Conservation (phyloP, 2,113 vertebrate species). For the Sinosuthora webbiana region DNA sequence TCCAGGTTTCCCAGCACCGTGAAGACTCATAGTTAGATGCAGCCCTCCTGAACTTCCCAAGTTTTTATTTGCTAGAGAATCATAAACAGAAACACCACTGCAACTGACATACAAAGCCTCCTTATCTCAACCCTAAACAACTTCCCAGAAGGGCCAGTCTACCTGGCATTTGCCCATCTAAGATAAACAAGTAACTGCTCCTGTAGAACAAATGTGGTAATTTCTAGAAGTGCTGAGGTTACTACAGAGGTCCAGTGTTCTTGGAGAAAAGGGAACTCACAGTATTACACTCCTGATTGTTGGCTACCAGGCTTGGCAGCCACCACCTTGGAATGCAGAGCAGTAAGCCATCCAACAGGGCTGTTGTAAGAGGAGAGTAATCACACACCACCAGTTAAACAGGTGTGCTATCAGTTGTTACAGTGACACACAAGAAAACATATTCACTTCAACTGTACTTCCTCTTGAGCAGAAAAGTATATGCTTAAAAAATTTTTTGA, state of each 20-base stretch:
- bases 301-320: not conserved
- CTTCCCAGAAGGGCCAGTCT: not conserved
- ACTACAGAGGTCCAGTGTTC: rapidly evolving
- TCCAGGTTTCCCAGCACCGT: not conserved
- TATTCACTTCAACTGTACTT: not conserved
- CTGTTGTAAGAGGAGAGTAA: not conserved
- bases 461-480: not conserved
- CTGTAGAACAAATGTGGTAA: rapidly evolving
- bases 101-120: not conserved
- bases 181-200: not conserved
- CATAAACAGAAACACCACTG: not conserved
- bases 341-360: not conserved
- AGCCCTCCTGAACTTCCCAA: not conserved
- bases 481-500: not conserved
- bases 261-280: not conserved
- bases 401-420: not conserved
- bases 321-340: not conserved
- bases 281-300: rapidly evolving
- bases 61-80: not conserved
- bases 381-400: not conserved
- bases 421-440: not conserved
- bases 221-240: not conserved
- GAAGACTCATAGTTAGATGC: not conserved
- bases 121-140: not conserved
- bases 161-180: not conserved